A percentile compares a stretch with the other conserved stretches of the same genome.
Conservation (phyloP, 1,140 invertebrate genomes). For the Drosophila sp. region DNA sequence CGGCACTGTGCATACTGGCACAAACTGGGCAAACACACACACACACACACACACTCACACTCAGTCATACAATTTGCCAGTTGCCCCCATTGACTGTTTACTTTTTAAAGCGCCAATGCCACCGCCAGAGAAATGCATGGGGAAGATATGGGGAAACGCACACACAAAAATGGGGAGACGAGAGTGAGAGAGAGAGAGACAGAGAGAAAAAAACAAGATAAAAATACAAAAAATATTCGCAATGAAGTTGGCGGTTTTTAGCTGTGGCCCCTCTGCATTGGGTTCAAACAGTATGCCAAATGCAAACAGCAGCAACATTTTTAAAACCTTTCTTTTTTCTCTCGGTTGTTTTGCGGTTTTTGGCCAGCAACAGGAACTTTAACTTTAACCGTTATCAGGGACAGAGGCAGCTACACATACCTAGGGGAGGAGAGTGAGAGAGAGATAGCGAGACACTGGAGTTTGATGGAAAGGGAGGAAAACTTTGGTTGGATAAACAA, state of each 20-base stretch:
- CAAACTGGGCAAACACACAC: slow-evolving; percentile 57
- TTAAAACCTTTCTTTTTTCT: slow-evolving; percentile 59
- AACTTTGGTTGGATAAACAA: slow-evolving; percentile 12
- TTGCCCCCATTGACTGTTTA: slow-evolving; percentile 51
- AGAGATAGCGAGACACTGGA: not conserved
- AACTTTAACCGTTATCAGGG: slow-evolving; percentile 55
- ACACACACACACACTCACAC: slow-evolving; percentile 20
- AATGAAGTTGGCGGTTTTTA: slow-evolving; percentile 65
- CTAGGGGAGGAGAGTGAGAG: slow-evolving; percentile 1
- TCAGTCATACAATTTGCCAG: slow-evolving; percentile 22
- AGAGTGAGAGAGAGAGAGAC: not conserved
- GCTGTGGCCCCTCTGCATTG: slow-evolving; percentile 43
- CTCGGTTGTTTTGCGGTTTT: slow-evolving; percentile 38
- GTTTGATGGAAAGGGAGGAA: not conserved
- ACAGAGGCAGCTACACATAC: slow-evolving; percentile 34
- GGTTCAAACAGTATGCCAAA: slow-evolving; percentile 72
- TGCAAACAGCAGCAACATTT: slow-evolving; percentile 68
- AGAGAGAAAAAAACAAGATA: slow-evolving; percentile 54
- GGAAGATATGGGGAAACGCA: not conserved
- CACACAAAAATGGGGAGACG: slow-evolving; percentile 20
- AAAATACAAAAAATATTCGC: slow-evolving; percentile 66
- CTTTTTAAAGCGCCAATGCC: slow-evolving; percentile 77
- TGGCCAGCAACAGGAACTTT: slow-evolving; percentile 60
- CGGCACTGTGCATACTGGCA: slow-evolving; percentile 60
- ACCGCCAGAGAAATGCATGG: slow-evolving; percentile 21